phyloP scores from a whole-genome alignment of 2,797 vertebrate genomes.

The Steatocranus sp. region DNA sequence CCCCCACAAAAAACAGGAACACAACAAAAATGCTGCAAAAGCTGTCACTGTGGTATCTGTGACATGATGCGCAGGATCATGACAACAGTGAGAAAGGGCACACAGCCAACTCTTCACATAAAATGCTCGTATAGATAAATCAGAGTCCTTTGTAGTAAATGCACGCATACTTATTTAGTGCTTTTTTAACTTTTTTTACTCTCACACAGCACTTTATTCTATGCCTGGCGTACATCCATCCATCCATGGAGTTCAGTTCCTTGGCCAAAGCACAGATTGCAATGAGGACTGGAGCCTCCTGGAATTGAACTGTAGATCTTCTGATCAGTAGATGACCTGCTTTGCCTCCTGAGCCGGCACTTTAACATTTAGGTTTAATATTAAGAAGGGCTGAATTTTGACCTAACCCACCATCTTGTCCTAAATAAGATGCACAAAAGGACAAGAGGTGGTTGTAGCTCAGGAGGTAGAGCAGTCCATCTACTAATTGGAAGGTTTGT shows the following conservation, averaged over 20 bases:
- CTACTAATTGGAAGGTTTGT: background rate
- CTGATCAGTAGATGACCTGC: background rate
- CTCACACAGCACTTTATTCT: background rate
- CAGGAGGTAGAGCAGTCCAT: background rate
- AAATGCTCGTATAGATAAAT: background rate
- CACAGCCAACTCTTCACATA: background rate
- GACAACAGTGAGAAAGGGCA: background rate
- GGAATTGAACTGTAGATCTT: background rate
- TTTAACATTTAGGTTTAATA: background rate
- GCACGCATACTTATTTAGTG: background rate
- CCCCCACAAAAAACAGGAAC: background rate
- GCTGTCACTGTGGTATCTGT: background rate
- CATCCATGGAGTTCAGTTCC: background rate
- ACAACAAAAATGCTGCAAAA: background rate
- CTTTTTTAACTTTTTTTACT: background rate
- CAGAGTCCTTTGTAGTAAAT: background rate
- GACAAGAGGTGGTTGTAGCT: background rate
- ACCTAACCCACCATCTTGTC: background rate
- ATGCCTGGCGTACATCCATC: background rate
- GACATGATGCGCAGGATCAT: background rate
- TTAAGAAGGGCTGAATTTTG: background rate
- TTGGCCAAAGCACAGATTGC: background rate
- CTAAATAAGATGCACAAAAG: background rate
- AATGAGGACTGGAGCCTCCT: rapidly evolving
- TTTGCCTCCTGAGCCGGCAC: background rate